phyloP scores from a whole-genome alignment of 2,888 invertebrate species.

The Salticus scenicus region DNA sequence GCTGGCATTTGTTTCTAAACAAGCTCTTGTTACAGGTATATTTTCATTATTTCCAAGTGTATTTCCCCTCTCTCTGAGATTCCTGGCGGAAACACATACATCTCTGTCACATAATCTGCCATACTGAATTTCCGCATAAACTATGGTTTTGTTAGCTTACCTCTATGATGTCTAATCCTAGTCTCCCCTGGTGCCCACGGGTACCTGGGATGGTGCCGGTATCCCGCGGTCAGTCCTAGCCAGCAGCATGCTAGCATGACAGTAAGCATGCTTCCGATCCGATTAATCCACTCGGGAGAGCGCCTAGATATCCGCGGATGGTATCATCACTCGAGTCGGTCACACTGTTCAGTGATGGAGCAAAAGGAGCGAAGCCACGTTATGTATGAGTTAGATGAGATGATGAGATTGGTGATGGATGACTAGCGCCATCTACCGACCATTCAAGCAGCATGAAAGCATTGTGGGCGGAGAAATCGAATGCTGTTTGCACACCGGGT shows the following conservation, averaged over 20 bases:
- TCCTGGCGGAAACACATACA: background rate
- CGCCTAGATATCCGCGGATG: slow-evolving; percentile 21
- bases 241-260: slow-evolving; percentile 54
- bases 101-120: background rate
- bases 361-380: background rate
- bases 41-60: too few relatives aligned
- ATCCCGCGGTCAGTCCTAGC: slow-evolving; percentile 34
- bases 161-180: slow-evolving; percentile 67
- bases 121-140: background rate
- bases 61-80: too few relatives aligned
- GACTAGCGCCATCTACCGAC: background rate
- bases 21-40: too few relatives aligned
- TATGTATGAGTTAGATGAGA: background rate
- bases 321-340: background rate
- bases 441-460: background rate
- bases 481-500: background rate
- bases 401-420: background rate
- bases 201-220: slow-evolving; percentile 62
- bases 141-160: slow-evolving; percentile 22
- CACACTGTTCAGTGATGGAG: slow-evolving; percentile 8
- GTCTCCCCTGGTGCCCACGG: slow-evolving; percentile 63
- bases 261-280: slow-evolving; percentile 39
- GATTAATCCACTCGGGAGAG: background rate
- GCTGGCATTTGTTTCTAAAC: too few relatives aligned
- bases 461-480: background rate